Evolutionary conservation across 2,888 invertebrate species (phyloP).

Genomic region (Saturnia pavonia): DNA sequence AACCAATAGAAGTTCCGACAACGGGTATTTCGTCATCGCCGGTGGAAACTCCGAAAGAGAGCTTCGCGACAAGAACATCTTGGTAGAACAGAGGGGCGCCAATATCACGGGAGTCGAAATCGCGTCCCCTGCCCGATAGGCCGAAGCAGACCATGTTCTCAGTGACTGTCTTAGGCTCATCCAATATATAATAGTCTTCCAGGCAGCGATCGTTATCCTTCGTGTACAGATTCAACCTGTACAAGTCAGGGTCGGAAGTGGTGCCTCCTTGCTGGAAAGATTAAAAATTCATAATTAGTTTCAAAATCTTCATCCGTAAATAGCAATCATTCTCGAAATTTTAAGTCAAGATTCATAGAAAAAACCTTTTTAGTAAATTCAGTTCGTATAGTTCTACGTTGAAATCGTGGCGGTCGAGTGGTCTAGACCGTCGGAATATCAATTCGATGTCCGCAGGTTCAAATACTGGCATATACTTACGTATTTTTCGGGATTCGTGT

Average conservation of each 20-base stretch:
- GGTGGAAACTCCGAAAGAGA: conserved; percentile 74
- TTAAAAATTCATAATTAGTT: neutral
- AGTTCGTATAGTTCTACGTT: too few species aligned
- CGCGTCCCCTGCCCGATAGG: conserved; percentile 37
- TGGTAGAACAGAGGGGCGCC: conserved; percentile 65
- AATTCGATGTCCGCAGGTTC: too few species aligned
- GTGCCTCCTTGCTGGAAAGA: conserved; percentile 28
- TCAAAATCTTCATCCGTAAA: too few species aligned
- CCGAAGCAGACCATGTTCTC: conserved; percentile 54
- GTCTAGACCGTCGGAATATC: too few species aligned
- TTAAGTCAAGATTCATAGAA: neutral
- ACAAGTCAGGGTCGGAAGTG: conserved; percentile 22
- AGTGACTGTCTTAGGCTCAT: conserved; percentile 25
- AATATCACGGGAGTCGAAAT: conserved; percentile 47
- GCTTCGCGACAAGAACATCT: conserved; percentile 61
- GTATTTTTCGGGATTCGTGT: too few species aligned
- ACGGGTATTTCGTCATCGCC: conserved; percentile 64
- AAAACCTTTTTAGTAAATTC: neutral
- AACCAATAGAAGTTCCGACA: conserved; percentile 64
- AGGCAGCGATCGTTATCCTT: conserved; percentile 26
- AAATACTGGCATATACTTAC: too few species aligned
- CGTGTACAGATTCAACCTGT: conserved; percentile 26
- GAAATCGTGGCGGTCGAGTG: too few species aligned
- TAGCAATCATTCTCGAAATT: too few species aligned
- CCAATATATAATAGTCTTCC: conserved; percentile 24